phyloP scores from a whole-genome alignment of 2,888 invertebrate species.

The Dasysyrphus tricinctus region DNA sequence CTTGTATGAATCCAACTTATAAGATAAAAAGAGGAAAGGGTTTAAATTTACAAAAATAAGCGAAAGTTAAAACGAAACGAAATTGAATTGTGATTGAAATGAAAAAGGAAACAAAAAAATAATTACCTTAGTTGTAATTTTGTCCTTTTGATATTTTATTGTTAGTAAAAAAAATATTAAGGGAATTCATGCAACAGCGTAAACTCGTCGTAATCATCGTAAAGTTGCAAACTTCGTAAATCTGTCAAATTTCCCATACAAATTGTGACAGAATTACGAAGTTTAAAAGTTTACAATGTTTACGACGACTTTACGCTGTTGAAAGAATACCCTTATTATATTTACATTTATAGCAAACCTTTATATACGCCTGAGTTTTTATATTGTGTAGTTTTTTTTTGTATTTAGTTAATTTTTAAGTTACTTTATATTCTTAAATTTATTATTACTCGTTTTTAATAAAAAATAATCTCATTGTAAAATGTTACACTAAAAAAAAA shows the following conservation, averaged over 20 bases:
- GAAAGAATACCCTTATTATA: too few species aligned
- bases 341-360: constrained; percentile 11
- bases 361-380: constrained; percentile 32
- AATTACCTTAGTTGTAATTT: constrained; percentile 35
- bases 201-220: too few species aligned
- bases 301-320: too few species aligned
- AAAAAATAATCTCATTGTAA: constrained; percentile 59
- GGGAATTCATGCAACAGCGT: too few species aligned
- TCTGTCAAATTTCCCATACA: too few species aligned
- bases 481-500: constrained; percentile 32
- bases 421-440: constrained; percentile 39
- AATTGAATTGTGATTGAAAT: constrained; percentile 71
- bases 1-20: background rate
- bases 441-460: constrained; percentile 42
- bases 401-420: constrained; percentile 12
- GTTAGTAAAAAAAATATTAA: constrained; percentile 40
- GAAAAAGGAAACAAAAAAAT: constrained; percentile 17
- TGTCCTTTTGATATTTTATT: constrained; percentile 48
- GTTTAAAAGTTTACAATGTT: too few species aligned
- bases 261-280: too few species aligned
- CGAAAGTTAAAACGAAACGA: constrained; percentile 35
- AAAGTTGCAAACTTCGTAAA: too few species aligned
- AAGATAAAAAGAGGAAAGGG: background rate
- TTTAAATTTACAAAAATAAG: constrained; percentile 22
- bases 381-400: constrained; percentile 21